Percentiles rank a stretch among this genome's conserved stretches.
These are phyloP conservation scores for Nestor notabilis DNA, from an alignment of 2,113 vertebrate genomes.

Conservation along the genomic window DNA sequence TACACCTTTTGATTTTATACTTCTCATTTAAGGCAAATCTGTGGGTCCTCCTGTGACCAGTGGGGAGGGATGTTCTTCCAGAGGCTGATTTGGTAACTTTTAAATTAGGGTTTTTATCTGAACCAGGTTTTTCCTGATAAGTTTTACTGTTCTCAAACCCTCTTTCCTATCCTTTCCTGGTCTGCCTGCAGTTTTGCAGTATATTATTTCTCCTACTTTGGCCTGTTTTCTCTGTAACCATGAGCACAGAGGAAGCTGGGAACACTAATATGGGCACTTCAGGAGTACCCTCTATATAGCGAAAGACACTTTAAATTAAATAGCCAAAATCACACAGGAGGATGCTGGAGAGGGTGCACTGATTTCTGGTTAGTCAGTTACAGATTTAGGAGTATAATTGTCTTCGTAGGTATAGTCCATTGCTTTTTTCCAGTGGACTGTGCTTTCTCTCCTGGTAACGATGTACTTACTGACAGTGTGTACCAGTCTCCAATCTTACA, in stretches of 20 bases:
- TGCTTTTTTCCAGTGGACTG: background rate
- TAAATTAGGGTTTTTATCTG: background rate
- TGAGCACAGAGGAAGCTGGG: background rate
- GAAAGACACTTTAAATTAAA: background rate
- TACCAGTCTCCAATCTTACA: background rate
- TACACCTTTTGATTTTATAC: background rate
- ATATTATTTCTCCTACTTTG: background rate
- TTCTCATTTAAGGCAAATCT: background rate
- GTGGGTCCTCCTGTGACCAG: background rate
- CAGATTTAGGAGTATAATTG: background rate
- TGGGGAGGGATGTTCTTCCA: background rate
- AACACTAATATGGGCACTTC: fast-evolving
- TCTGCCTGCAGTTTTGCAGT: background rate
- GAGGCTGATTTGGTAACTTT: background rate
- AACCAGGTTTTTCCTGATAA: background rate
- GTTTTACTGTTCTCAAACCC: background rate
- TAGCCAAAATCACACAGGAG: background rate
- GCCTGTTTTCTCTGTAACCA: background rate
- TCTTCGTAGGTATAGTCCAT: background rate
- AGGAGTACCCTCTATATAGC: background rate
- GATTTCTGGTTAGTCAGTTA: background rate
- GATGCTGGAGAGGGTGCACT: background rate
- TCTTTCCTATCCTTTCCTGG: background rate
- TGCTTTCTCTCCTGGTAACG: background rate
- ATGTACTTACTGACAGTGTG: background rate